phyloP scores from a whole-genome alignment of 92 coral and sea anemone genomes.

The Porites lobata region DNA sequence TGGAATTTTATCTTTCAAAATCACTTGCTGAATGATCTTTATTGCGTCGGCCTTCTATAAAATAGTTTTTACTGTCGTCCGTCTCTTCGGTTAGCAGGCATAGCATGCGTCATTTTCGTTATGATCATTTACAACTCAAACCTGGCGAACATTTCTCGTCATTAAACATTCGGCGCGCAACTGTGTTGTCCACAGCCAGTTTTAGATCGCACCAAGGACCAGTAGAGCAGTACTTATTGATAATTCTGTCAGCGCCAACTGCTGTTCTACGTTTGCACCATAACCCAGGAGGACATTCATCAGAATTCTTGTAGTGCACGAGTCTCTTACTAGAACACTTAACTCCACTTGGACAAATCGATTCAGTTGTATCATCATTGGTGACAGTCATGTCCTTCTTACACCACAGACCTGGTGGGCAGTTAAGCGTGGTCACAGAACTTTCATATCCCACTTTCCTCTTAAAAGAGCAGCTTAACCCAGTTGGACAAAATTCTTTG shows the following conservation, averaged over 20 bases:
- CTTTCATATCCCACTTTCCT: conserved; percentile 40
- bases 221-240: background rate
- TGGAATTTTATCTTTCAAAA: too few relatives aligned
- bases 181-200: background rate
- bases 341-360: background rate
- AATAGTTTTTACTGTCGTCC: background rate
- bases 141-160: conserved; percentile 26
- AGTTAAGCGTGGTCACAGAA: background rate
- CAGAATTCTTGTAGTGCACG: background rate
- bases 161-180: background rate
- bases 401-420: conserved; percentile 81
- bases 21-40: too few relatives aligned
- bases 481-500: conserved; percentile 14
- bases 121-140: conserved; percentile 36
- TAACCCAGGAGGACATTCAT: conserved; percentile 31
- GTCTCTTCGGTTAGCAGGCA: background rate
- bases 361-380: background rate
- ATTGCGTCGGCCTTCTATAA: too few relatives aligned
- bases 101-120: background rate
- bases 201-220: conserved; percentile 29
- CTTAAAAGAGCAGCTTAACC: conserved; percentile 23
- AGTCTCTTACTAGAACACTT: conserved; percentile 14
- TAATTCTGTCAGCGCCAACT: background rate
- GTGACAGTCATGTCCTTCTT: conserved; percentile 24
- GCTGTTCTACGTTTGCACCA: conserved; percentile 28